Base-by-base conservation (phyloP, 2,888 invertebrate genomes). In the Lepidochitona cinerea region DNA sequence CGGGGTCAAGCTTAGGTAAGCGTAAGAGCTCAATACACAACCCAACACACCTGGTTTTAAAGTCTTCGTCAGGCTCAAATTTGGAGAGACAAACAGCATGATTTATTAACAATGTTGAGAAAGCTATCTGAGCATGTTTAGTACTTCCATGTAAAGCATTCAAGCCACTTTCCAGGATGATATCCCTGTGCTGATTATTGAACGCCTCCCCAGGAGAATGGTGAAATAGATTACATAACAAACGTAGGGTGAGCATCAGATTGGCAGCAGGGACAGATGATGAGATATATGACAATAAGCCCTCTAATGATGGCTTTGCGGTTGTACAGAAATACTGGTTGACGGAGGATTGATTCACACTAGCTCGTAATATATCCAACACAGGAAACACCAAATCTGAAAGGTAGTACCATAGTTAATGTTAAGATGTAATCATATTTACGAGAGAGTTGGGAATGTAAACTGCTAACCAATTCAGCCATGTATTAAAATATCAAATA, bases 351-450 rank as follows among this genome's bases (percentile, higher is more conserved):
- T 94, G 94, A 65, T 96, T 93, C 52, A 97, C 93, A 0, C 96
- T 95, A 86, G 98, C 91, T 79, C 98, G 93, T 18, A 96, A 93
- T 5, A 98, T 92, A 88, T 99, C 98, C 81, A 99, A 91, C 5
- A 95, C 95, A 0, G 98, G 98, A 88, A 97, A 97, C 0, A 97
- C 92, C 78, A 94, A 93, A 87, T 95, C 95, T 92, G 88, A 68
- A 85, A 84, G 35, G 77, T 2, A n/a, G n/a, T n/a, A n/a, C n/a
- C n/a, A n/a, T n/a, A n/a, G n/a, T n/a, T n/a, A n/a, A n/a, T n/a
- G n/a, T n/a, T n/a, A n/a, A n/a, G n/a, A n/a, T n/a, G n/a, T n/a
- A n/a, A n/a, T n/a, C n/a, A n/a, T n/a, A n/a, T n/a, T n/a, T n/a
- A n/a, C n/a, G n/a, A n/a, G n/a, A n/a, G n/a, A n/a, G n/a, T n/a